Evolutionary conservation across 2,797 vertebrate species (phyloP).

Genomic region (Peromyscus eremicus): DNA sequence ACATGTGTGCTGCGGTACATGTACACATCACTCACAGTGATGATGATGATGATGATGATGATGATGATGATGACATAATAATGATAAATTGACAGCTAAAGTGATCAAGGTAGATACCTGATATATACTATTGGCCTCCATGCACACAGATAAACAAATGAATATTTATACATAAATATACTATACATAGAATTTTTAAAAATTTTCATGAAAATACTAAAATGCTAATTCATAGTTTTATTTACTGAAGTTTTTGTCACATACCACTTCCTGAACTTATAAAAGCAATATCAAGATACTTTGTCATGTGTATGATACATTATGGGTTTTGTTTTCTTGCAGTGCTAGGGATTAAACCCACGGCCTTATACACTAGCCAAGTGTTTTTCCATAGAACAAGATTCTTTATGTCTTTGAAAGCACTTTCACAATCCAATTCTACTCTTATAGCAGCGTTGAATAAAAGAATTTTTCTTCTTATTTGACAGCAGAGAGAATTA

Average conservation of each 20-base stretch:
- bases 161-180: not conserved
- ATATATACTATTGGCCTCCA: not conserved
- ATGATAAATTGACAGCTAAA: not conserved
- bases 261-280: conserved; percentile 5
- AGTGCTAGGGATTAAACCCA: not conserved
- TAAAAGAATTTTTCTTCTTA: not conserved
- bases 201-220: conserved; percentile 22
- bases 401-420: conserved; percentile 9
- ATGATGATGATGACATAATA: not conserved
- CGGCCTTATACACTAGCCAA: not conserved
- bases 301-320: not conserved
- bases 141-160: not conserved
- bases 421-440: conserved; percentile 2
- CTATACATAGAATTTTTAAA: not conserved
- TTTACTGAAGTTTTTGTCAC: conserved; percentile 22
- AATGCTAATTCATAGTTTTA: not conserved
- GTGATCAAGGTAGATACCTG: not conserved
- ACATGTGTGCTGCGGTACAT: not conserved
- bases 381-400: not conserved
- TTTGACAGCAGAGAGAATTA: conserved; percentile 39
- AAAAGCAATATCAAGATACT: conserved; percentile 31
- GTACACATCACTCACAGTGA: not conserved
- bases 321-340: not conserved
- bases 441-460: not conserved
- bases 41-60: not conserved